Base-by-base conservation (phyloP, 1,140 invertebrate species). In the Archegozetes longisetosus region DNA sequence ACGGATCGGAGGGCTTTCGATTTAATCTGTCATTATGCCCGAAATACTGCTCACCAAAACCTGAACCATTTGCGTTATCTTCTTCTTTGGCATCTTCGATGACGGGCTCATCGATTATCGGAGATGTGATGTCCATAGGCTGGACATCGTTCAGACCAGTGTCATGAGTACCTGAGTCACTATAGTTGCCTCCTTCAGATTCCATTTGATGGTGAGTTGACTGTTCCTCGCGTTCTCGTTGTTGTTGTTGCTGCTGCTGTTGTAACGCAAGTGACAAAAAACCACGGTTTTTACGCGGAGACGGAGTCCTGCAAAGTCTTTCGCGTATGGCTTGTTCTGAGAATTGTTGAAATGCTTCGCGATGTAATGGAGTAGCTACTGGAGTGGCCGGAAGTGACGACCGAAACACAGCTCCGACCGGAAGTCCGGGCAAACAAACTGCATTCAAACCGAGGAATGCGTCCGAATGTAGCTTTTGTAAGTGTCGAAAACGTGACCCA, bases 331-430 rank as follows among this genome's bases (percentile, higher is more conserved):
- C 55, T 58, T 68, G 64, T 55, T 65, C 67, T 62, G 68, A 69
- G 60, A 66, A 64, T 51, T 63, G 61, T 62, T 59, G 62, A 62
- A 62, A 62, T 20, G 55, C 14, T 49, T 65, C 66, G 23, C 65
- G 63, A 47, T 64, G 63, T 46, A 70, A 62, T 27, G 65, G 66
- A 46, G 63, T 66, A 29, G 66, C 69, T 27, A 71, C 65, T 25
- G 70, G 71, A 24, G 67, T 71, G 6, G 72, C 68, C 62, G 61
- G 71, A 65, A 62, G 61, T 65, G 57, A 67, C 58, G 55, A 65
- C 52, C 57, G 72, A 70, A 64, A 66, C 64, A 68, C 61, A 40
- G 66, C 66, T 22, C 67, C 64, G 3, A 61, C 53, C 22, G 65
- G 66, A 24, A 50, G 48, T 26, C 61, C 66, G 26, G 66, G 64